A percentile compares a stretch with the other conserved stretches of the same genome.
These are phyloP conservation scores for Polylopha cassiicola DNA, from an alignment of 2,888 invertebrate species.

Conservation along the genomic window DNA sequence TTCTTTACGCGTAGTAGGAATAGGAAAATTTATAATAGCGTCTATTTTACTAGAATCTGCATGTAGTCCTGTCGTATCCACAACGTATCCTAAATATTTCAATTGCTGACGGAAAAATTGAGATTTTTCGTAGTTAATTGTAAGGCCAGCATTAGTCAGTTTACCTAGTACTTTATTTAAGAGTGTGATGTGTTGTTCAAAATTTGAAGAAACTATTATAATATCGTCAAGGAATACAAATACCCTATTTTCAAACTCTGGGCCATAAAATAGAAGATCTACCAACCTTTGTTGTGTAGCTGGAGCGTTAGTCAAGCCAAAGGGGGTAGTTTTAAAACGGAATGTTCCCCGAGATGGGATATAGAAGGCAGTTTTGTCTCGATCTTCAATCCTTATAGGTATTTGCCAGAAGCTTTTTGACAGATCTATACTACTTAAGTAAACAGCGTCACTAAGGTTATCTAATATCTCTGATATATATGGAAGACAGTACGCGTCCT, in stretches of 20 bases:
- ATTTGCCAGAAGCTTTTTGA: slow-evolving; percentile 8
- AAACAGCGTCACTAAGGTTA: not conserved
- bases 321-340: not conserved
- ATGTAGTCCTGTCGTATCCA: slow-evolving; percentile 23
- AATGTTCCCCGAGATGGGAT: slow-evolving; percentile 1
- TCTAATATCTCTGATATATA: slow-evolving; percentile 1
- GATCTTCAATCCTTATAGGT: not conserved
- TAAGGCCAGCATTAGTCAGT: no score
- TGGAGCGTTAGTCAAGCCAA: slow-evolving; percentile 4
- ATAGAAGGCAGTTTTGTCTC: slow-evolving; percentile 8
- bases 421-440: not conserved
- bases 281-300: slow-evolving; percentile 2
- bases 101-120: slow-evolving; percentile 7
- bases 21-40: slow-evolving; percentile 12
- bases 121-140: slow-evolving; percentile 8
- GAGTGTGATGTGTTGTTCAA: not conserved
- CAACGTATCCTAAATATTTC: slow-evolving; percentile 19
- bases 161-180: not conserved
- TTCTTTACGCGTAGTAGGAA: slow-evolving; percentile 8
- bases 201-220: not conserved
- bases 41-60: slow-evolving; percentile 11
- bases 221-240: slow-evolving; percentile 1
- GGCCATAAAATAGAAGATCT: slow-evolving; percentile 6
- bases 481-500: slow-evolving; percentile 19
- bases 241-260: not conserved